Base-by-base conservation (phyloP, 2,113 vertebrate species). In the Emberiza fucata region DNA sequence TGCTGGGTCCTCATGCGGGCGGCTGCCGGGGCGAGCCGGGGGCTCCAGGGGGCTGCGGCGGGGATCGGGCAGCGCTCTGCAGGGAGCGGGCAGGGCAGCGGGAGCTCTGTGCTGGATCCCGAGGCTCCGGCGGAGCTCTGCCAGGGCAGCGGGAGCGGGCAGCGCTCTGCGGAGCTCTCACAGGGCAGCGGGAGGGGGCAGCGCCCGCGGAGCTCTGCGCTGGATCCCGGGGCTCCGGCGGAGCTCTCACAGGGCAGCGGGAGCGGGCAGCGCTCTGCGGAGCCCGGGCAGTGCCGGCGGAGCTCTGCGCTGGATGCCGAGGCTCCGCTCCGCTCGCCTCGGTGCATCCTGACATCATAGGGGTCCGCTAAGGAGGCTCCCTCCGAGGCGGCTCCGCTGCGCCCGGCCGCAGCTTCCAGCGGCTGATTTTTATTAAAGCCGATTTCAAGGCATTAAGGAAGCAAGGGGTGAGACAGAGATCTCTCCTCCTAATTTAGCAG, bases 1-100 rank as follows among this genome's bases (percentile, higher is more conserved):
- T 98, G 99, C 98, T 98, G 99, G 96, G 99, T 99, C 98, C 98
- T 98, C 98, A 98, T 98, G 98, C 95, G 79, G 94, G 78, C 96
- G n/a, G 94, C 68, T 60, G 63, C 54, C 37, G 73, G 84, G 92
- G 96, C 94, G 97, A 98, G 97, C 98, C 97, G 40, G 80, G 81
- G 97, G 98, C 88, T 91, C 79, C 50, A 51, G 27, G 50, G 50
- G 50, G 50, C 50, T 29, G 50, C 50, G 50, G 27, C 50, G 50
- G 50, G 50, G 15, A 28, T 27, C 50, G 50, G 45, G 45, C 45
- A 45, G 44, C 44, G 20, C 44, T 21, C 44, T 8, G 42, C 42
- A 17, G 50, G 28, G 96, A 95, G 65, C 88, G 88, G 73, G 19
- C 84, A 6, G 86, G 94, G 96, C 97, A 94, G 95, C 72, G 44